Percentiles rank a stretch among this genome's conserved stretches.
Evolutionary conservation across 2,888 invertebrate genomes (phyloP).

Genomic region (Zygothrica quintamaculata): DNA sequence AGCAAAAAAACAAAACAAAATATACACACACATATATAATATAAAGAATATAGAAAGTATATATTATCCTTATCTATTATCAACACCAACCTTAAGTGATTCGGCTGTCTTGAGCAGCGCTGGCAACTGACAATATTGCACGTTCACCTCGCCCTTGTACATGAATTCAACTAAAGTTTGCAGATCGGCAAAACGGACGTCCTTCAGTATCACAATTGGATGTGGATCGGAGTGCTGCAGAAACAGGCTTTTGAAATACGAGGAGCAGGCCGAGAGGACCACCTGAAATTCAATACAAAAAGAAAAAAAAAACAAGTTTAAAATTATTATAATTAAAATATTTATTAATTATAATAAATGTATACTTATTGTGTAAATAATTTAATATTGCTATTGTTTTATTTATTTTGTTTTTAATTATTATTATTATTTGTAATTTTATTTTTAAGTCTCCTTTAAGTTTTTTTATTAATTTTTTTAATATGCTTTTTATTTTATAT

Average conservation of each 20-base stretch:
- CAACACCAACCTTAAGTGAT: slow-evolving; percentile 90
- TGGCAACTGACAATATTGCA: slow-evolving; percentile 96
- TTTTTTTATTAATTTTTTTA: too few relatives aligned
- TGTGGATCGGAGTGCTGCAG: slow-evolving; percentile 96
- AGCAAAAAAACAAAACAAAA: not conserved
- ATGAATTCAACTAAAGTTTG: slow-evolving; percentile 97
- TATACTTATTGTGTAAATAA: too few relatives aligned
- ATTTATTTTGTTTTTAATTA: too few relatives aligned
- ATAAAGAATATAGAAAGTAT: too few relatives aligned
- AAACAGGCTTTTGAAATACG: slow-evolving; percentile 97
- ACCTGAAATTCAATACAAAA: slow-evolving; percentile 86
- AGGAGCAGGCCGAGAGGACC: slow-evolving; percentile 97
- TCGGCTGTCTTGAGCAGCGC: slow-evolving; percentile 96
- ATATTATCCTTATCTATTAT: not conserved
- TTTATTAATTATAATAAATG: too few relatives aligned
- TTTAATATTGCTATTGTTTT: too few relatives aligned
- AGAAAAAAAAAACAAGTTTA: too few relatives aligned
- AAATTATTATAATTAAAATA: too few relatives aligned
- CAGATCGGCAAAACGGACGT: slow-evolving; percentile 95
- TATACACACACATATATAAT: too few relatives aligned
- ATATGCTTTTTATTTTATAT: too few relatives aligned
- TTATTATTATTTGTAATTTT: too few relatives aligned
- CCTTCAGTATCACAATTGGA: slow-evolving; percentile 97
- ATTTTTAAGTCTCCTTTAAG: too few relatives aligned
- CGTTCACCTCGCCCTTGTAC: slow-evolving; percentile 98